phyloP scores from a whole-genome alignment of 2,797 vertebrate species.

The Galagoides demidoff region DNA sequence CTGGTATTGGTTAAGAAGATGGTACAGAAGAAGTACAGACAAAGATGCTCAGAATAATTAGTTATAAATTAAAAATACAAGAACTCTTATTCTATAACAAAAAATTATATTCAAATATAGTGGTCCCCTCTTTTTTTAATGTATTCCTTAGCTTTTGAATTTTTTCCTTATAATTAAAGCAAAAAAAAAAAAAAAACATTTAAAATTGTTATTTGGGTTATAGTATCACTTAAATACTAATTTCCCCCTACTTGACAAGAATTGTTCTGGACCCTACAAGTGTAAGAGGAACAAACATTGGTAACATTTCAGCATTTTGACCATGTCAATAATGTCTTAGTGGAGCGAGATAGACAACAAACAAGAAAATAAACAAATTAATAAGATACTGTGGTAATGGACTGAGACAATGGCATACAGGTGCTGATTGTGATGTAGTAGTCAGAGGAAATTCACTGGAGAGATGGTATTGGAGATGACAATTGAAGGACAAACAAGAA shows the following conservation, averaged over 20 bases:
- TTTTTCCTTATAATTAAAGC: neutral
- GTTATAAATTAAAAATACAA: constrained; percentile 53
- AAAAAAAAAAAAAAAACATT: neutral
- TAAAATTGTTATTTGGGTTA: neutral
- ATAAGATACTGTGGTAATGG: neutral
- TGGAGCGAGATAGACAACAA: neutral
- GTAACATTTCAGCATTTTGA: constrained; percentile 38
- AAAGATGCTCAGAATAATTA: neutral
- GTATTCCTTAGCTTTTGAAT: neutral
- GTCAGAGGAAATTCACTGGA: neutral
- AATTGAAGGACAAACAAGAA: neutral
- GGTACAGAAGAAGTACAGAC: too few relatives aligned
- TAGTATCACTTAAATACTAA: constrained; percentile 16
- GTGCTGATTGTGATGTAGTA: constrained; percentile 10
- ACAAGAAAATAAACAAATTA: neutral
- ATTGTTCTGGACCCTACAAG: neutral
- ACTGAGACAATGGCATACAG: neutral
- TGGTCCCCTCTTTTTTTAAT: neutral
- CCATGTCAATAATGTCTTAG: neutral
- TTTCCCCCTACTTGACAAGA: neutral
- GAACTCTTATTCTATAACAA: neutral
- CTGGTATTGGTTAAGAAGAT: too few relatives aligned
- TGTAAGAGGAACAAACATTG: neutral
- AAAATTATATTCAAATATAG: neutral
- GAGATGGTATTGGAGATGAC: neutral